These are phyloP conservation scores for Octopus sinensis DNA, from an alignment of 1,140 invertebrate species.

Conservation along the genomic window DNA sequence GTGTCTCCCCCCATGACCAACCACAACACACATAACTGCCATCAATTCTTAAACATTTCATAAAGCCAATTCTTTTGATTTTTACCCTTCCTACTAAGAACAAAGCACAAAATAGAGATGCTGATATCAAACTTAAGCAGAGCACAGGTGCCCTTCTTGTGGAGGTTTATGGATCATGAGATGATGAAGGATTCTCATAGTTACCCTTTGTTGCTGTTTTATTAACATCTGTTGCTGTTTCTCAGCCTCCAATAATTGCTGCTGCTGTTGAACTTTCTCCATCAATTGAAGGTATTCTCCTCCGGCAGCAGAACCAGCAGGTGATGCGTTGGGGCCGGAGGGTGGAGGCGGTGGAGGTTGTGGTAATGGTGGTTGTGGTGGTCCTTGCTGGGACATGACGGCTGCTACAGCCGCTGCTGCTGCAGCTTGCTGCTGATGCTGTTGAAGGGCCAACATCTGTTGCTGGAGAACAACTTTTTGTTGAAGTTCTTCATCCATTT, in stretches of 20 bases:
- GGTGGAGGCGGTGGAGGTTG: constrained; percentile 18
- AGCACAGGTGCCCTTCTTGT: no score
- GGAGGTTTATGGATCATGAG: no score
- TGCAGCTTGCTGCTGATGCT: constrained; percentile 18
- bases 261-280: constrained; percentile 46
- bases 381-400: constrained; percentile 7
- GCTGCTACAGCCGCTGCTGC: neutral
- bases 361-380: neutral
- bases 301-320: constrained; percentile 10
- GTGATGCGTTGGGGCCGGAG: constrained; percentile 7
- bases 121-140: no score
- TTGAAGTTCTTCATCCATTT: constrained; percentile 18
- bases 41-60: no score
- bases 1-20: no score
- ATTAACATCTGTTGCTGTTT: constrained; percentile 30
- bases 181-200: no score
- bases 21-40: no score
- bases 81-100: no score
- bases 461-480: constrained; percentile 28
- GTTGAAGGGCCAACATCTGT: constrained; percentile 28
- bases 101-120: no score
- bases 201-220: constrained; percentile 38
- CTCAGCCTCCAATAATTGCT: constrained; percentile 46
- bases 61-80: no score
- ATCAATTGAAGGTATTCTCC: constrained; percentile 36